Evolutionary conservation across 2,113 vertebrate genomes (phyloP), one percentile per base, ranked within the genome.

Genomic region (Leiothrix lutea): DNA sequence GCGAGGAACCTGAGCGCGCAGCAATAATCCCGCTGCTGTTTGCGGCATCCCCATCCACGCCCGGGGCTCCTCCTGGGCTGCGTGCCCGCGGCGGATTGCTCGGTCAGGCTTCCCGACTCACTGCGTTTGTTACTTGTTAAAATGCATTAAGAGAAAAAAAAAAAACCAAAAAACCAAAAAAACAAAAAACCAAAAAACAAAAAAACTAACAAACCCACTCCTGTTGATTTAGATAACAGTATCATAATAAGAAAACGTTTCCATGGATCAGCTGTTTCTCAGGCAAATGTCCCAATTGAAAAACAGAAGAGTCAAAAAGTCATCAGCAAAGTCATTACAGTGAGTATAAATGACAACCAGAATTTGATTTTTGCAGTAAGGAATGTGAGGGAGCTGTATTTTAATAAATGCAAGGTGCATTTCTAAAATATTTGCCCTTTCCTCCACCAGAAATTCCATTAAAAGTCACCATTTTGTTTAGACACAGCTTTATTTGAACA

Each of bases 191-290:
- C n/a, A 5, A 22, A 29, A 48, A n/a, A 7, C 28, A n/a, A 36
- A 67, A 8, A 9, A 26, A 11, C 22, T 19, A n/a, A 29, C 26
- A 58, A 75, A 8, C 14, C 20, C 23, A 2, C 14, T 25, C 12
- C 79, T 69, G 42, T 29, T 64, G 80, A 72, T 91, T 66, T 83
- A 70, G 86, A 73, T 85, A 75, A 81, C 64, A 50, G 33, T 11
- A 53, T 25, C 67, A 7, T 28, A 71, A 64, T 8, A 48, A 40
- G 35, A 40, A 78, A 51, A 75, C 8, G 56, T 47, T 71, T 40
- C 65, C n/a, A n/a, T 22, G 42, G 61, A 69, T 74, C 70, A 23
- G 36, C 66, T 71, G 23, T 72, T 85, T 82, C 62, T 24, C 54
- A 65, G 66, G 53, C 40, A 85, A 88, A 51, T 6, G 28, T 66